Evolutionary conservation across 2,113 vertebrate species (phyloP).

Genomic region (Pygoscelis antarcticus): DNA sequence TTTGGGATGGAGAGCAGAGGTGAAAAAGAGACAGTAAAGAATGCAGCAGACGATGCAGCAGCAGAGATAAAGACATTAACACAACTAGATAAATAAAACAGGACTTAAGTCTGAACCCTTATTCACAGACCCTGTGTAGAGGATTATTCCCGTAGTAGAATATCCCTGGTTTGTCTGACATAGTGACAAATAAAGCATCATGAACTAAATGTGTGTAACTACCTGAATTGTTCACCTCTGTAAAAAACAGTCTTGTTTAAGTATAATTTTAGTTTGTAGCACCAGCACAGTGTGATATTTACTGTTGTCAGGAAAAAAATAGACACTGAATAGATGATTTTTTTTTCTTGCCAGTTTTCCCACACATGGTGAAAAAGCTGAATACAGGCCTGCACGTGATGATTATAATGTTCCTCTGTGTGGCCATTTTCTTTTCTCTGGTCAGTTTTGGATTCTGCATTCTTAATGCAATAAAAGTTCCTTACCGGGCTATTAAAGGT

Average conservation of each 20-base stretch:
- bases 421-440: slow-evolving; percentile 84
- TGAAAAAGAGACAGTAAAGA: not conserved
- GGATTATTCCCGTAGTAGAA: not conserved
- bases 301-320: not conserved
- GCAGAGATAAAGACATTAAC: not conserved
- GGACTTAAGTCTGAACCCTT: not conserved
- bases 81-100: not conserved
- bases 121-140: not conserved
- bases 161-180: not conserved
- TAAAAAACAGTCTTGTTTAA: not conserved
- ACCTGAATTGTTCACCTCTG: not conserved
- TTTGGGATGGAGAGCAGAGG: not conserved
- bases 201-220: not conserved
- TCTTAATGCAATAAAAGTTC: slow-evolving; percentile 90
- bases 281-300: not conserved
- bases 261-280: not conserved
- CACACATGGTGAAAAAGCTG: slow-evolving; percentile 86
- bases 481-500: slow-evolving; percentile 92
- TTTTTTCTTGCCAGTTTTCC: slow-evolving; percentile 85
- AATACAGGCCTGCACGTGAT: slow-evolving; percentile 87
- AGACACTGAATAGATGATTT: not conserved
- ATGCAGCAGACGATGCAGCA: not conserved
- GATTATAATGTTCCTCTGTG: slow-evolving; percentile 88
- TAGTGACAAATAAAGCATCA: not conserved
- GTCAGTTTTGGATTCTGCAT: slow-evolving; percentile 92